Evolutionary conservation across 2,113 vertebrate species (phyloP).

Genomic region (Cyanoramphus novaezelandiae): DNA sequence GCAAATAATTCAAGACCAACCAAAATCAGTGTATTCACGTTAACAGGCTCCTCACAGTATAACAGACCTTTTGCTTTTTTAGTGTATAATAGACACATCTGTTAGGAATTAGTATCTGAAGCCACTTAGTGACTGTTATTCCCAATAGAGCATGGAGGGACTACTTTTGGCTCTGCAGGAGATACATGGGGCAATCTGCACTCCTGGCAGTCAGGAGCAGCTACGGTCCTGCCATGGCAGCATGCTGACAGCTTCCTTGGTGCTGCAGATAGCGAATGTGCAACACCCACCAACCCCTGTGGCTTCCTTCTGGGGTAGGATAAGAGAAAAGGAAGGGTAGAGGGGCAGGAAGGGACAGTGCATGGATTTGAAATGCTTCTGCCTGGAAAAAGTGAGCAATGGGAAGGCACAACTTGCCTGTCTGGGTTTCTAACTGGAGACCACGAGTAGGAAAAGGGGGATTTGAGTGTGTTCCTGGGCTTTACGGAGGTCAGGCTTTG

Average conservation of each 20-base stretch:
- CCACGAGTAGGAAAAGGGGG: background rate
- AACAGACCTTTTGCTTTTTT: background rate
- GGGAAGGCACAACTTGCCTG: background rate
- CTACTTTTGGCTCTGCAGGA: background rate
- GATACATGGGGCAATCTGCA: background rate
- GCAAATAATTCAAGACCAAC: background rate
- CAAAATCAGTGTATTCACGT: background rate
- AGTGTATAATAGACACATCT: background rate
- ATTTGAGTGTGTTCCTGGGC: background rate
- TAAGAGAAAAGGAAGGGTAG: background rate
- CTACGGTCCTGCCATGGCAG: background rate
- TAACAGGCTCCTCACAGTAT: background rate
- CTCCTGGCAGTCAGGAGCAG: background rate
- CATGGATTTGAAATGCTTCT: background rate
- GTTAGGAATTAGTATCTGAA: background rate
- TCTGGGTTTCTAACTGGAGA: background rate
- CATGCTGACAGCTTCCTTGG: rapidly evolving
- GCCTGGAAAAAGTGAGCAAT: background rate
- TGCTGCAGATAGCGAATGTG: background rate
- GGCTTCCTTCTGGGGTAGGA: background rate
- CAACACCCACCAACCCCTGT: background rate
- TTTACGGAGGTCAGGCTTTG: background rate
- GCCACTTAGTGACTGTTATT: background rate
- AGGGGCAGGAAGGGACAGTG: background rate
- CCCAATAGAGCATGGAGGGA: background rate